Base-by-base conservation (phyloP, 2,888 invertebrate genomes). In the Polyommatus iphigenia region DNA sequence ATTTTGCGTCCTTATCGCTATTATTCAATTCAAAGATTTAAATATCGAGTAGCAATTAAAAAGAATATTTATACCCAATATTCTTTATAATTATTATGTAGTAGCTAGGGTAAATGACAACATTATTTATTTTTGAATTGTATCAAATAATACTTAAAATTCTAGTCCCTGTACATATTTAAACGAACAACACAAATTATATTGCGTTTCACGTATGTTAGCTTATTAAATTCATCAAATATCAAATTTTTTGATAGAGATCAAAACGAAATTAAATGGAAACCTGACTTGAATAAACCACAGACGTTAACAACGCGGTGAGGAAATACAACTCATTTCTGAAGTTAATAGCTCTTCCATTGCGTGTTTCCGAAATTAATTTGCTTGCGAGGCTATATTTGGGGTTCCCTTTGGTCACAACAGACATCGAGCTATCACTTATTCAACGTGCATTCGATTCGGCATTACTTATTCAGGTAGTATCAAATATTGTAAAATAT, bases 351-450 rank as follows among this genome's bases (percentile, higher is more conserved):
- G 87, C 84, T 87, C 86, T 86, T 85, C 80, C 86, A 87, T 93
- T 90, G 93, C 93, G 93, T 94, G 93, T 86, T 89, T 81, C 82
- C 85, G 82, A 91, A 91, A 91, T 93, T 92, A 91, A 91, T 91
- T 92, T 90, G 84, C 87, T 86, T 88, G 85, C 83, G 80, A 85
- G 83, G 84, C 86, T 85, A 87, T 86, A 86, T 86, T 87, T 87
- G 82, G 86, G 85, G 87, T 83, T 85, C 83, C 76, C 46, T 32
- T 41, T 24, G 41, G 73, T 73, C 46, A 29, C 54, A 54, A 54
- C 50, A 41, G 50, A 73, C 36, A 71, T 41, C n/a, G 13, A 41
- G 36, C 41, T 72, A 72, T 72, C 8, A 20, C n/a, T 41, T 41
- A 36, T 72, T 72, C 41, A 72, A 20, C n/a, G 5, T 71, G n/a